Evolutionary conservation across 1,140 invertebrate genomes (phyloP).

Genomic region (Solenopsis invicta): DNA sequence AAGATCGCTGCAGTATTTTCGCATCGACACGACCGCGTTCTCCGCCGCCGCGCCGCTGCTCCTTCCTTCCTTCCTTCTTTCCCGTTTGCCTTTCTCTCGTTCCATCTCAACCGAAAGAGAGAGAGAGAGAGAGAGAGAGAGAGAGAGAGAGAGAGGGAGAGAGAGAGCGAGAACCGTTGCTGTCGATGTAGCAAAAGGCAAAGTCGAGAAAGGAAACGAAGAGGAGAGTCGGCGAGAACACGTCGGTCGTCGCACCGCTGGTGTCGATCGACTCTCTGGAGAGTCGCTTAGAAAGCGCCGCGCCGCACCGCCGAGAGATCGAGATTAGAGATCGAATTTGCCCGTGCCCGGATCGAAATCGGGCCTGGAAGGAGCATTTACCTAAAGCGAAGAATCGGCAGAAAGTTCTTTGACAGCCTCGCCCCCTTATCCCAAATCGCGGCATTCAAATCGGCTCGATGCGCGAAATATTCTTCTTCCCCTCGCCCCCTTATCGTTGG

Average conservation of each 20-base stretch:
- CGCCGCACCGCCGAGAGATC: slow-evolving; percentile 27
- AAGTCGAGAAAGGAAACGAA: slow-evolving; percentile 21
- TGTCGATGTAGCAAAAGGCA: not conserved
- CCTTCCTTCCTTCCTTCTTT: not conserved
- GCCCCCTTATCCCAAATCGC: slow-evolving; percentile 28
- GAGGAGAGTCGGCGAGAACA: slow-evolving; percentile 16
- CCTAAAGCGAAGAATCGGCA: slow-evolving; percentile 10
- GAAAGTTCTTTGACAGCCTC: slow-evolving; percentile 29
- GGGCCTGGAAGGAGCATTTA: not conserved
- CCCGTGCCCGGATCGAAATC: not conserved
- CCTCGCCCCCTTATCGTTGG: not conserved
- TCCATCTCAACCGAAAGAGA: not conserved
- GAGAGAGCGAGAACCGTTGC: not conserved
- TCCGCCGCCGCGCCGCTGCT: not conserved
- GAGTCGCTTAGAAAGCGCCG: slow-evolving; percentile 34
- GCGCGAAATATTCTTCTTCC: slow-evolving; percentile 54
- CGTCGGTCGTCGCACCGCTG: not conserved
- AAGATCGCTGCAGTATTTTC: slow-evolving; percentile 73
- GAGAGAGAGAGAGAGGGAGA: not conserved
- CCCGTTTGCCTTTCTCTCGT: not conserved
- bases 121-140: not conserved
- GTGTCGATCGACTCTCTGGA: slow-evolving; percentile 42
- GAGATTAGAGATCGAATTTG: slow-evolving; percentile 70
- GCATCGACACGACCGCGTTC: slow-evolving; percentile 49
- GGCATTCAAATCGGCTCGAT: slow-evolving; percentile 32